Evolutionary conservation across 92 coral and sea anemone genomes (phyloP).

Genomic region (Hydrozoanthus gracilis): DNA sequence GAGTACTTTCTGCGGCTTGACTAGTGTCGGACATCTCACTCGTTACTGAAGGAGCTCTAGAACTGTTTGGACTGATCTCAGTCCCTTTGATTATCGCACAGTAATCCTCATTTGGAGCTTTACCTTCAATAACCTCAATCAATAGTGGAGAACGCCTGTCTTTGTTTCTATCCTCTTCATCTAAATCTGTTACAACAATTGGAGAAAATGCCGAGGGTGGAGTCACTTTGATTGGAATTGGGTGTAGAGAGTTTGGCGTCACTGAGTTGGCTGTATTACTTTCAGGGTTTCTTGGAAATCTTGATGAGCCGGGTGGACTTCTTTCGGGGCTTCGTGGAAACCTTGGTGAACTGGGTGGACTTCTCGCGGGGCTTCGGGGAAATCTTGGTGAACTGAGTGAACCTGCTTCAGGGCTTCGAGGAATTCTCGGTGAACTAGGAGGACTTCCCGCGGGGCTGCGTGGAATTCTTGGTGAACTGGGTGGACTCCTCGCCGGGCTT

Average conservation of each 20-base stretch:
- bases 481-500: not conserved
- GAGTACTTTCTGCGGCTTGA: not conserved
- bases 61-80: not conserved
- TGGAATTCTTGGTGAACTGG: not conserved
- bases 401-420: not conserved
- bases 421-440: not conserved
- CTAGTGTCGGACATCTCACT: conserved; percentile 3
- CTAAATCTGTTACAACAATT: not conserved
- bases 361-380: not conserved
- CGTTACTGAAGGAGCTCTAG: not conserved
- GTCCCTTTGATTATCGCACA: conserved; percentile 24
- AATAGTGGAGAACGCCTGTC: not conserved
- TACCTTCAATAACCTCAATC: conserved; percentile 1
- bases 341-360: not conserved
- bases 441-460: conserved; percentile 8
- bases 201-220: not conserved
- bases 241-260: not conserved
- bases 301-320: not conserved
- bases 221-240: not conserved
- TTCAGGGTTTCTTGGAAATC: not conserved
- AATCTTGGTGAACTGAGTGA: not conserved
- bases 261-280: not conserved
- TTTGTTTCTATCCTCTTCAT: not conserved
- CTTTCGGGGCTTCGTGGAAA: not conserved
- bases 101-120: not conserved